Conservation (phyloP, 2,797 vertebrate species). For the Mustela erminea region DNA sequence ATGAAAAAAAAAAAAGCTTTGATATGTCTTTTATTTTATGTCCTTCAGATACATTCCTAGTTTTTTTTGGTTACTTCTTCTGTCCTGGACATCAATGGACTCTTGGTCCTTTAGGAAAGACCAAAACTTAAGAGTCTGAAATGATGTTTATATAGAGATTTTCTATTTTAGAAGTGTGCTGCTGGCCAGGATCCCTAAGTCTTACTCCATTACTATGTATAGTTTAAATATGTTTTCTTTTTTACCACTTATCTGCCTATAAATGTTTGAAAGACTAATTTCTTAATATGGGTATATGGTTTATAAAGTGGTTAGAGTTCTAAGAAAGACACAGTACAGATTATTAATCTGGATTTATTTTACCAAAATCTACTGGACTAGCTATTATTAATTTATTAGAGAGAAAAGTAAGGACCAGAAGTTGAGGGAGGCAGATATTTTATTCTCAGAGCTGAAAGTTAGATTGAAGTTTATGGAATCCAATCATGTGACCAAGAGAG, state of each 20-base stretch:
- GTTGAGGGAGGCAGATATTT: not conserved
- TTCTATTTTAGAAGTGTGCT: not conserved
- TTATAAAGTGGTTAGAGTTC: not conserved
- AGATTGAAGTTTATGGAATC: not conserved
- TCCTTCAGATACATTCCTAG: not conserved
- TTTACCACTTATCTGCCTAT: not conserved
- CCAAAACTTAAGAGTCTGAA: not conserved
- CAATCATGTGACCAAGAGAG: not conserved
- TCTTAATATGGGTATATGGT: not conserved
- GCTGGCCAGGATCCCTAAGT: not conserved
- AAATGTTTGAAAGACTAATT: not conserved
- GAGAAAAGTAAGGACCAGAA: not conserved
- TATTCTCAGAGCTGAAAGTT: not conserved
- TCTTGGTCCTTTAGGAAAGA: not conserved
- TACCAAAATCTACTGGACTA: not conserved
- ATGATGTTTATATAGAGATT: not conserved
- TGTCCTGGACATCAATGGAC: not conserved
- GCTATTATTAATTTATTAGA: not conserved
- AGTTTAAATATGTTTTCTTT: not conserved
- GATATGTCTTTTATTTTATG: not conserved
- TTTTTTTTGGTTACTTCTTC: not conserved
- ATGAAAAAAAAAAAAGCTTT: not conserved
- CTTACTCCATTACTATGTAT: not conserved
- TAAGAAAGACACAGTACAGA: not conserved
- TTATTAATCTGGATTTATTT: slow-evolving; percentile 21